These are phyloP conservation scores for Sibirionetta formosa DNA, from an alignment of 2,797 vertebrate species.

Conservation along the genomic window DNA sequence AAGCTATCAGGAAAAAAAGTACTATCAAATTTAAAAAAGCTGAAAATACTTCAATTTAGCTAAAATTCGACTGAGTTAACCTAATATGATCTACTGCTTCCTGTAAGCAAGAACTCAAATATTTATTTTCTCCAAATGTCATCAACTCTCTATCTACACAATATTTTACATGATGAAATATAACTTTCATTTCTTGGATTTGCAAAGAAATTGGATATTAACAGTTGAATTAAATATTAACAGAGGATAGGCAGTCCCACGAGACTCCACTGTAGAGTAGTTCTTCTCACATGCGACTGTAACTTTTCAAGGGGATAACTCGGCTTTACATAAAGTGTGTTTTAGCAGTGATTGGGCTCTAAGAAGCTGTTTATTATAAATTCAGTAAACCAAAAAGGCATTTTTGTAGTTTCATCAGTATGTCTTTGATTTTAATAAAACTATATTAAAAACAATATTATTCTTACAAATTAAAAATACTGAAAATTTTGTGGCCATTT, in stretches of 20 bases:
- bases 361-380: neutral
- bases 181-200: neutral
- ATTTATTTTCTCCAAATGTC: neutral
- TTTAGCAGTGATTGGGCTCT: neutral
- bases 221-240: neutral
- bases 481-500: neutral
- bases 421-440: neutral
- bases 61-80: neutral
- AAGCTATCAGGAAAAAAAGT: neutral
- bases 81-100: neutral
- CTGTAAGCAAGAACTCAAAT: neutral
- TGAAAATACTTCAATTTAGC: neutral
- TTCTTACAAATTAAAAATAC: neutral
- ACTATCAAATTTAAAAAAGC: neutral
- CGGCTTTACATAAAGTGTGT: neutral
- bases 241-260: neutral
- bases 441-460: accelerated
- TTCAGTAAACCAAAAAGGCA: accelerated
- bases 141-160: neutral
- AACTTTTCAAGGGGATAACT: neutral
- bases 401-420: neutral
- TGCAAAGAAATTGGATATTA: neutral
- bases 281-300: neutral
- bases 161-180: neutral
- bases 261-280: neutral